These are phyloP conservation scores for Pipistrellus nathusii DNA, from an alignment of 2,797 vertebrate genomes.

Conservation along the genomic window DNA sequence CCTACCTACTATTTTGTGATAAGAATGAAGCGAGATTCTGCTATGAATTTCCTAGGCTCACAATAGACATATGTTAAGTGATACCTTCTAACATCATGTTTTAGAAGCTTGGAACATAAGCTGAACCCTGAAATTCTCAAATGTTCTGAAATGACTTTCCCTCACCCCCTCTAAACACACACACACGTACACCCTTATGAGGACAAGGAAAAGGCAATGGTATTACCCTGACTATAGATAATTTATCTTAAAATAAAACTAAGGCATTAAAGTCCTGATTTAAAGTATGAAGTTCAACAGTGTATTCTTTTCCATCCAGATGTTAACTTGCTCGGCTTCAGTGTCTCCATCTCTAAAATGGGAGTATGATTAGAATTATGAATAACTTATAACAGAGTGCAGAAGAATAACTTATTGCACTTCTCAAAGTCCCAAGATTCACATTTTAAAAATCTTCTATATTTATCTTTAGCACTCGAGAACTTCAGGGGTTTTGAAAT, in stretches of 20 bases:
- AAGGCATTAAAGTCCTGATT: background rate
- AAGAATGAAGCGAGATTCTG: background rate
- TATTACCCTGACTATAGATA: background rate
- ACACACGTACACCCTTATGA: background rate
- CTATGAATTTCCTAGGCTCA: background rate
- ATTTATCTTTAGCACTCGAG: background rate
- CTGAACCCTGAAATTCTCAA: background rate
- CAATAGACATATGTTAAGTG: background rate
- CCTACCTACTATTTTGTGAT: background rate
- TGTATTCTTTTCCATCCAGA: background rate
- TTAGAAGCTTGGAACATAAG: background rate
- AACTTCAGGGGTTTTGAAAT: background rate
- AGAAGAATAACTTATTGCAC: background rate
- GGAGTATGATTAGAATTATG: background rate
- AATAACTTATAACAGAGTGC: background rate
- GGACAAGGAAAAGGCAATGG: background rate
- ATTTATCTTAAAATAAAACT: conserved; percentile 50
- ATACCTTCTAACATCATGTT: background rate
- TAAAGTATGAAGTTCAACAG: background rate
- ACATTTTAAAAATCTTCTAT: background rate
- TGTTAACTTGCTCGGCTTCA: background rate
- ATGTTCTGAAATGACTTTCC: conserved; percentile 16
- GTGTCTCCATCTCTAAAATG: conserved; percentile 42
- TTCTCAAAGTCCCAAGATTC: background rate
- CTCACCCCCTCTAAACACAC: too few relatives aligned